Percentiles rank a stretch among this genome's conserved stretches.
Conservation (phyloP, 30 jellyfish, hydroid and myxozoan genomes). For the Turritopsis dohrnii region DNA sequence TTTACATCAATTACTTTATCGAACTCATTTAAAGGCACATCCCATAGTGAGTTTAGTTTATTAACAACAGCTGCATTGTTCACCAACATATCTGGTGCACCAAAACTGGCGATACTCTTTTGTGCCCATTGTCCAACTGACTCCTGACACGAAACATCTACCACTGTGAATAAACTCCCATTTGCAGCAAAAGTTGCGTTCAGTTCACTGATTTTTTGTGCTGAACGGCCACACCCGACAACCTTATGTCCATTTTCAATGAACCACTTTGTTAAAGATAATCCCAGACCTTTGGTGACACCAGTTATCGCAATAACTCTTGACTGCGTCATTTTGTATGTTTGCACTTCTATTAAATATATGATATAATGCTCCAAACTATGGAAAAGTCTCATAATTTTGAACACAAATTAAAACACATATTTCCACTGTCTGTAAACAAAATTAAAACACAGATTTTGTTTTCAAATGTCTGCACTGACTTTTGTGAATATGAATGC, state of each 20-base stretch:
- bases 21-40: constrained; percentile 45
- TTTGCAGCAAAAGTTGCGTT: constrained; percentile 20
- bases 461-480: too few species aligned
- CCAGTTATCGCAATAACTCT: constrained; percentile 58
- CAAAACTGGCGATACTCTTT: constrained; percentile 22
- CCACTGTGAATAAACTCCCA: constrained; percentile 30
- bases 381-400: too few species aligned
- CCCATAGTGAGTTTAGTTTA: constrained; percentile 41
- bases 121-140: constrained; percentile 53
- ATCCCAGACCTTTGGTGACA: constrained; percentile 67
- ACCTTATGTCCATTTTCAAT: constrained; percentile 41
- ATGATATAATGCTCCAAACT: too few species aligned
- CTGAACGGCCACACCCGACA: constrained; percentile 68
- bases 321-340: constrained; percentile 5
- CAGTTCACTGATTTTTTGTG: constrained; percentile 31
- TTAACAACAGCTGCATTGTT: constrained; percentile 59
- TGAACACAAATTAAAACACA: too few species aligned
- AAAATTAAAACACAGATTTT: too few species aligned
- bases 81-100: constrained; percentile 55
- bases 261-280: constrained; percentile 51
- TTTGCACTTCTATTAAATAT: too few species aligned
- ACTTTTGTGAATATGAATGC: too few species aligned
- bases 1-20: constrained; percentile 61
- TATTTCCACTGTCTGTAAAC: too few species aligned
- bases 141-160: constrained; percentile 38